Percentiles rank a stretch among this genome's conserved stretches.
Conservation (phyloP, 2,113 vertebrate genomes). For the Triplophysa dalaica region DNA sequence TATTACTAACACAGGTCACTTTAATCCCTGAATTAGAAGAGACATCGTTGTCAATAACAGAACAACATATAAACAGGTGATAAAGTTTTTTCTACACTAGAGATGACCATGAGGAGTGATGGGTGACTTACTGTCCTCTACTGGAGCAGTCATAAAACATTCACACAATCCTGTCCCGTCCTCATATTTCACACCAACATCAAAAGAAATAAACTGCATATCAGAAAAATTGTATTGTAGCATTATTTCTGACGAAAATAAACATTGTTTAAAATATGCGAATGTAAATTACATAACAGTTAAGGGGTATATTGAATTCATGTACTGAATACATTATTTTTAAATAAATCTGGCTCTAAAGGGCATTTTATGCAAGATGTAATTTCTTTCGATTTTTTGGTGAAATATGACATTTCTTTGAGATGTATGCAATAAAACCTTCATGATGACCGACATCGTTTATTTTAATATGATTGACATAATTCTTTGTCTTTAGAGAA, state of each 20-base stretch:
- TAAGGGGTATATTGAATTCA: no score
- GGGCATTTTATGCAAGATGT: no score
- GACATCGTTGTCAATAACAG: not conserved
- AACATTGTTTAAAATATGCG: no score
- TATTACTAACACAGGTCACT: not conserved
- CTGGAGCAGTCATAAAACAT: not conserved
- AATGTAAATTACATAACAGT: no score
- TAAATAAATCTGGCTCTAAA: no score
- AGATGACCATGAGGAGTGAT: slow-evolving; percentile 2
- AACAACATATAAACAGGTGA: not conserved
- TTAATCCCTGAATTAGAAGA: slow-evolving; percentile 2
- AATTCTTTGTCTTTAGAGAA: not conserved
- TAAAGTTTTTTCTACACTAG: not conserved
- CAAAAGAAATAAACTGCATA: not conserved
- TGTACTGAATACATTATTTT: no score
- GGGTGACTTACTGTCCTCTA: not conserved
- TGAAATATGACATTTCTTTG: not conserved
- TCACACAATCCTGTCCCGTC: not conserved
- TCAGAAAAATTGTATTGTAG: no score
- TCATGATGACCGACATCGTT: not conserved
- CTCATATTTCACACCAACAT: not conserved
- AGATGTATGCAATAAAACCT: not conserved
- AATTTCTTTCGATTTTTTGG: not conserved
- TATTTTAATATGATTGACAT: not conserved
- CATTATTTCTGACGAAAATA: no score